Base-by-base conservation (phyloP, 1,140 invertebrate species). In the Reticulitermes speratus region DNA sequence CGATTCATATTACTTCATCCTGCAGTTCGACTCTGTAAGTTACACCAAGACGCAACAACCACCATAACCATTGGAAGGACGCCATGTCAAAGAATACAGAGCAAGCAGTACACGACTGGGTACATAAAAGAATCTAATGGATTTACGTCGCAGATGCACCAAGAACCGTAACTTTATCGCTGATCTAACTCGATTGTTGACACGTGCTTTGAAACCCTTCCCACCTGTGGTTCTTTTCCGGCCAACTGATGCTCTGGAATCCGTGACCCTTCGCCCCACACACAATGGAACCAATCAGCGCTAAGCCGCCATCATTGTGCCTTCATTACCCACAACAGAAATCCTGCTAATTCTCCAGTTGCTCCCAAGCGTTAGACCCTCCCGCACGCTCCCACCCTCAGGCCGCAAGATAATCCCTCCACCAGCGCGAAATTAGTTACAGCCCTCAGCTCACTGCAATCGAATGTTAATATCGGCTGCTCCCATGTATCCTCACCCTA, bases 251-350 rank as follows among this genome's bases (percentile, higher is more conserved):
- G 65, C 65, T 75, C 65, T 75, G 65, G 65, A 75, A 75, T 75
- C 65, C 65, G 65, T 30, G 65, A 75, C 65, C 65, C 65, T 30
- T 75, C 65, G n/a, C 65, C 65, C 65, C 65, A 6, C 65, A 75
- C 65, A 75, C 65, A 75, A 30, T 75, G 65, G 65, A 25, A 75
- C 65, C 59, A 65, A 65, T 65, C 59, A 65, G 59, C 59, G 59
- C 59, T 65, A 65, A 65, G 59, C 59, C 59, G 21, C 59, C 59
- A 65, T 65, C 59, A 65, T 65, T 65, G 59, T 65, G 59, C 59
- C 59, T 65, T 65, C 59, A 65, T 65, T 65, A 65, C 59, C 65
- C 65, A 16, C 65, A 75, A 30, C 65, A 75, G 65, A 75, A 75
- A 75, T 30, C 65, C 25, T 25, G 25, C 65, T 75, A n/a, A 30